Evolutionary conservation across 2,797 vertebrate genomes (phyloP).

Genomic region (Mormyrops boulengeri): DNA sequence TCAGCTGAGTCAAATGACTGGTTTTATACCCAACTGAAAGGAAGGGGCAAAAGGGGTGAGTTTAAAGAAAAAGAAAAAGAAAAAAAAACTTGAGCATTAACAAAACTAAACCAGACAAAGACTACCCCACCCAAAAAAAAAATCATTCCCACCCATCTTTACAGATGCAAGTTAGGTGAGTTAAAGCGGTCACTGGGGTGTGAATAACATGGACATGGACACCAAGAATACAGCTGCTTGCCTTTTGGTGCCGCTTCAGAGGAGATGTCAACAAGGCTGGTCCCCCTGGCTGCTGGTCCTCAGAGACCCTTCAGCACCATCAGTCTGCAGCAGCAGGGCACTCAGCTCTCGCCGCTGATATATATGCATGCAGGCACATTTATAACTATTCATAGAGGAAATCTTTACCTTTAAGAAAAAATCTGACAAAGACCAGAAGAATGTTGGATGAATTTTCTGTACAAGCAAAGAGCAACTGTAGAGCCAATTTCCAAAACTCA

Average conservation of each 20-base stretch:
- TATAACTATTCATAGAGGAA: not conserved
- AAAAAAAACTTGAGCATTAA: constrained; percentile 12
- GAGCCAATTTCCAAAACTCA: not conserved
- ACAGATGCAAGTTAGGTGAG: constrained; percentile 36
- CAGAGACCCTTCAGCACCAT: constrained; percentile 27
- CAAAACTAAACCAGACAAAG: constrained; percentile 30
- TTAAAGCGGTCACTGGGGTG: constrained; percentile 47
- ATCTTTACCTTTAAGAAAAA: not conserved
- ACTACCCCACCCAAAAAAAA: constrained; percentile 13
- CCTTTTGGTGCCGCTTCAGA: constrained; percentile 34
- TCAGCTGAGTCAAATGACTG: constrained; percentile 9
- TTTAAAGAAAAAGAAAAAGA: not conserved
- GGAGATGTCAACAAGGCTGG: constrained; percentile 31
- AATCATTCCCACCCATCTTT: constrained; percentile 38
- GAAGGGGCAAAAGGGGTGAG: not conserved
- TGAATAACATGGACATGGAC: constrained; percentile 46
- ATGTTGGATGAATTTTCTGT: not conserved
- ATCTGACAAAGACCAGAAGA: not conserved
- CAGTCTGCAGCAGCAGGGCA: constrained; percentile 20
- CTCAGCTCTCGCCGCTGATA: not conserved
- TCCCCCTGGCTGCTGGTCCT: constrained; percentile 28
- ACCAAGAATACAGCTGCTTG: constrained; percentile 49
- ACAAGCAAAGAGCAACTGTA: not conserved
- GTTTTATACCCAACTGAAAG: constrained; percentile 27
- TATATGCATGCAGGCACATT: not conserved